Evolutionary conservation across 2,113 vertebrate species (phyloP).

Genomic region (Channa maculata): DNA sequence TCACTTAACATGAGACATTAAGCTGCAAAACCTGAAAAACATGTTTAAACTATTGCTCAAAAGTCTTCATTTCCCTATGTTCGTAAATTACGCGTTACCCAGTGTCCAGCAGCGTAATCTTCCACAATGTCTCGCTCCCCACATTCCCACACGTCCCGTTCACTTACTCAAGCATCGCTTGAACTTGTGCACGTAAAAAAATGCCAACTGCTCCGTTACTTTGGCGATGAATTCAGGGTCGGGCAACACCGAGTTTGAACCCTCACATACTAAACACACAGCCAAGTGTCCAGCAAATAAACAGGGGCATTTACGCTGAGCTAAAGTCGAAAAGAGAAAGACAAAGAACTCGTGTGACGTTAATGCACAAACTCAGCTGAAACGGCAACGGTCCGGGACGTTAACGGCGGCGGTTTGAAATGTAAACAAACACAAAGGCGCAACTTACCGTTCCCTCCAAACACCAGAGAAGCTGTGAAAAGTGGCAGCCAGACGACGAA

Average conservation of each 20-base stretch:
- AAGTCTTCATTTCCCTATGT: no score
- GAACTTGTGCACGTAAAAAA: slow-evolving; percentile 34
- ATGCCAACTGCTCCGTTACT: slow-evolving; percentile 19
- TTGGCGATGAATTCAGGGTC: slow-evolving; percentile 20
- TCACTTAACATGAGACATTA: no score
- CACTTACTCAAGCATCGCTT: slow-evolving; percentile 17
- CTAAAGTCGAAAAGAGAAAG: neutral
- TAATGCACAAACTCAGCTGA: neutral
- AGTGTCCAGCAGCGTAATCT: no score
- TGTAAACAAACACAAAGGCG: slow-evolving; percentile 44
- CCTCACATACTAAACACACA: neutral
- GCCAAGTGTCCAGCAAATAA: no score
- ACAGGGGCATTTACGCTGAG: neutral
- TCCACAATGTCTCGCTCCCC: neutral
- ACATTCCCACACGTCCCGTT: slow-evolving; percentile 43
- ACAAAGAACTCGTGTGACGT: no score
- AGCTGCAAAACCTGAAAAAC: slow-evolving; percentile 11
- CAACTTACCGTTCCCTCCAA: slow-evolving; percentile 75
- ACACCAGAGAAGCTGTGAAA: slow-evolving; percentile 64
- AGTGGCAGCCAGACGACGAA: slow-evolving; percentile 58
- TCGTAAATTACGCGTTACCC: no score
- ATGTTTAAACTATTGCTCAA: neutral
- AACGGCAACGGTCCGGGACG: neutral
- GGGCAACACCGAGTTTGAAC: slow-evolving; percentile 8
- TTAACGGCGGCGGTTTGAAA: slow-evolving; percentile 17